A percentile compares a stretch with the other conserved stretches of the same genome.
Evolutionary conservation across 2,797 vertebrate genomes (phyloP).

Genomic region (Epinephelus coioides): DNA sequence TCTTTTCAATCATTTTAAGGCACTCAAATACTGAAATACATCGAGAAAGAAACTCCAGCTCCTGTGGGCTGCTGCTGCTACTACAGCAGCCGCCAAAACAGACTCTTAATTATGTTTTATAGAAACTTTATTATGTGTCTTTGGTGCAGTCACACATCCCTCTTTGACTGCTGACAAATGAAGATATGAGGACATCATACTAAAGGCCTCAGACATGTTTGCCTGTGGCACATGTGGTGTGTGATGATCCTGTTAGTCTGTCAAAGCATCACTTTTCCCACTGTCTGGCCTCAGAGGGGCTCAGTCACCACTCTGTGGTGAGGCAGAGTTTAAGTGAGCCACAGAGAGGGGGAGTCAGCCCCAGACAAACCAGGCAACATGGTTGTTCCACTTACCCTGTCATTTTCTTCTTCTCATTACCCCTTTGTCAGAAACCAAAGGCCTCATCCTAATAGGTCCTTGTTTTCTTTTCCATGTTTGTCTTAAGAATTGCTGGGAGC

Average conservation of each 20-base stretch:
- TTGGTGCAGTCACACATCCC: slow-evolving; percentile 31
- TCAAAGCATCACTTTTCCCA: slow-evolving; percentile 60
- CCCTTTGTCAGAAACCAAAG: slow-evolving; percentile 58
- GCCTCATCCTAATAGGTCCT: slow-evolving; percentile 31
- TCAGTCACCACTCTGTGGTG: slow-evolving; percentile 41
- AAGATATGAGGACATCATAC: slow-evolving; percentile 13
- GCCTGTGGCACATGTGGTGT: slow-evolving; percentile 48
- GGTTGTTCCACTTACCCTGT: slow-evolving; percentile 59
- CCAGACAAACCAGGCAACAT: slow-evolving; percentile 44
- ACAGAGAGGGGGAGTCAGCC: slow-evolving; percentile 25
- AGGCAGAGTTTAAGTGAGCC: slow-evolving; percentile 29
- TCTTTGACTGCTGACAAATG: slow-evolving; percentile 48
- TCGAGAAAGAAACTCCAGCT: too few species aligned
- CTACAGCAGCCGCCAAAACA: too few species aligned
- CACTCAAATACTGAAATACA: too few species aligned
- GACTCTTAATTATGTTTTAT: too few species aligned
- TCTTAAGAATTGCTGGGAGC: slow-evolving; percentile 37
- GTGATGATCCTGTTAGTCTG: slow-evolving; percentile 41
- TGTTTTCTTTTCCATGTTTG: slow-evolving; percentile 66
- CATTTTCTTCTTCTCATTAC: slow-evolving; percentile 61
- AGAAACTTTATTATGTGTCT: too few species aligned
- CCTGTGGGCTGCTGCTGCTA: too few species aligned
- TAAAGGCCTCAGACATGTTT: slow-evolving; percentile 46
- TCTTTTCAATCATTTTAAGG: too few species aligned
- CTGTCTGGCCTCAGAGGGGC: slow-evolving; percentile 53